Evolutionary conservation across 2,797 vertebrate species (phyloP), one percentile per base, ranked within the genome.

Genomic region (Etheostoma perlongum): DNA sequence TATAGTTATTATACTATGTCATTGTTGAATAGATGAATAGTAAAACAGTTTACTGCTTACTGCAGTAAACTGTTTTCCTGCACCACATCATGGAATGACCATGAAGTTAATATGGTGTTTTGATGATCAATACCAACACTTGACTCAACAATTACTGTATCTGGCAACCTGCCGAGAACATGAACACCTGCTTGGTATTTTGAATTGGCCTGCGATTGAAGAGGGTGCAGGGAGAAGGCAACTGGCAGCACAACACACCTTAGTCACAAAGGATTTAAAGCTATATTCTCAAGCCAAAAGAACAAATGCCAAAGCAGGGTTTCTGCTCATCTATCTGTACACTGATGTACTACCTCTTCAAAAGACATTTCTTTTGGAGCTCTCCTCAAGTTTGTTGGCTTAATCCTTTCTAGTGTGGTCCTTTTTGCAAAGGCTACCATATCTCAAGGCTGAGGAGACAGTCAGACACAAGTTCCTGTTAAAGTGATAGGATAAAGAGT

Each of bases 111-210:
- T 60, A 68, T 30, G 65, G 12, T n/a, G 61, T 79, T 15, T n/a
- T 58, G 52, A 71, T 58, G 52, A 71, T 81, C 71, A 36, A 13
- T 76, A 44, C 16, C 6, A 72, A 27, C 54, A 27, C 53, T 60
- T 72, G 19, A 14, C 73, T 51, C 48, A 27, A 60, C 25, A 57
- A 33, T 70, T 53, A 54, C 53, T 58, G 13, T 16, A 25, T 57
- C 21, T 52, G 65, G 30, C 58, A 30, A 4, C 60, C 49, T 65
- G 59, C 49, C 12, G 1, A 70, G 51, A 68, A 44, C 23, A 21
- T 1, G 10, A 60, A 60, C 78, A 74, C 71, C 51, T 65, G 52
- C 33, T 59, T 60, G 48, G 25, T 60, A 4, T 19, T 49, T 51
- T 51, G 9, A 67, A 19, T 36, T 48, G 42, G 8, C 27, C 58